Evolutionary conservation across 2,113 vertebrate genomes (phyloP), one percentile per base, ranked within the genome.

Genomic region (Prunella fulvescens): DNA sequence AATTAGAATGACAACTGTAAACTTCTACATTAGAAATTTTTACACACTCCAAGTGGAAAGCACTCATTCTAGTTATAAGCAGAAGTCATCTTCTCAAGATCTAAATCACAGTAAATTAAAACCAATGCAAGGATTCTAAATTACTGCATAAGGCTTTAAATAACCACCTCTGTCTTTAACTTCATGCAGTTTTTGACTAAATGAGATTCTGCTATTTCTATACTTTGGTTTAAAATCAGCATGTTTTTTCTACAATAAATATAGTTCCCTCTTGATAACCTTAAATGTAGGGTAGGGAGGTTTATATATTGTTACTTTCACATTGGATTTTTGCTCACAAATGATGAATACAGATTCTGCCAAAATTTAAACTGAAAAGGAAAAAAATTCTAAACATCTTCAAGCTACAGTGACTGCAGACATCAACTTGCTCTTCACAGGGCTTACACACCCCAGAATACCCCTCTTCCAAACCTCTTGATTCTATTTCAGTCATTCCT

Each of bases 401-500:
- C 24, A 93, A 74, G 26, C 54, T 73, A 90, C 47, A 86, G 23
- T 54, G 47, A 26, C 24, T 83, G 18, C 86, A 95, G 93, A 87
- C 13, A 91, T 39, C 79, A 92, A 90, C 77, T 91, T 62, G 72
- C 84, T 91, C 61, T 95, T 70, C 54, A 90, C 48, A 83, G 8
- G 39, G 56, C 60, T 95, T 92, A 87, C 37, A 44, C 2, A 24
- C 18, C 20, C 48, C 69, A 60, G 88, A 97, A 91, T 95, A 86
- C 35, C 9, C 31, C 39, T n/a, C 51, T 65, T 94, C 57, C 54
- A 78, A 87, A 83, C 28, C 53, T 92, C 84, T 89, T 95, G 67
- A 81, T 53, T 96, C 95, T 91, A 92, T 79, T 62, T 89, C 66
- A 94, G 78, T 92, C 2, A 64, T 86, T 90, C 44, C 50, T 71